phyloP scores from a whole-genome alignment of 2,113 vertebrate genomes.

The Rhabdornis inornatus region DNA sequence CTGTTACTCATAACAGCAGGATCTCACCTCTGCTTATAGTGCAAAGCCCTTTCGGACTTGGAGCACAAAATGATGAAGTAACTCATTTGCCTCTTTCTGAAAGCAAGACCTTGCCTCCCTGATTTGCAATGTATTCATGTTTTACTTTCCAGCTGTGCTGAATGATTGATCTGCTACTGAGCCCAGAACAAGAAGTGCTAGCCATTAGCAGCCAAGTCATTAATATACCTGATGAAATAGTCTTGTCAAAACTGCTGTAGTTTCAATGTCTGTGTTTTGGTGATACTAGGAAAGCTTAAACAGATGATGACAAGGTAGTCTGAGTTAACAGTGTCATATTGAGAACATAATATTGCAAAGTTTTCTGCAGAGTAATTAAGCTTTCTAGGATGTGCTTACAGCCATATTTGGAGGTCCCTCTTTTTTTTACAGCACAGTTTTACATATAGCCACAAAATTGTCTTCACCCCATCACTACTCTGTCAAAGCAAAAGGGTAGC shows the following conservation, averaged over 20 bases:
- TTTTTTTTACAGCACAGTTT: neutral
- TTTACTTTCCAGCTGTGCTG: conserved; percentile 7
- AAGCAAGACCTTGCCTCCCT: neutral
- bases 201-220: neutral
- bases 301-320: neutral
- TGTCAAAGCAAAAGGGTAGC: neutral
- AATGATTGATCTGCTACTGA: neutral
- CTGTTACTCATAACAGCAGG: neutral
- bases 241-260: conserved; percentile 32
- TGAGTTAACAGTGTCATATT: neutral
- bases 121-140: neutral
- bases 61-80: neutral
- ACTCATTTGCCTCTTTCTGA: neutral
- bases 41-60: neutral
- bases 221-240: conserved; percentile 11
- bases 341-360: neutral
- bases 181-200: neutral
- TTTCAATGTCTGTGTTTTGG: conserved; percentile 1
- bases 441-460: neutral
- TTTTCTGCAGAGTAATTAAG: neutral
- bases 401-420: neutral
- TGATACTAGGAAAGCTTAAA: neutral
- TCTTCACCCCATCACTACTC: neutral
- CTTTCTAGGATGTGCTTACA: neutral
- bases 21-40: neutral